Percentiles rank a stretch among this genome's conserved stretches.
Evolutionary conservation across 1,140 invertebrate species (phyloP).

Genomic region (Cydia pomonella): DNA sequence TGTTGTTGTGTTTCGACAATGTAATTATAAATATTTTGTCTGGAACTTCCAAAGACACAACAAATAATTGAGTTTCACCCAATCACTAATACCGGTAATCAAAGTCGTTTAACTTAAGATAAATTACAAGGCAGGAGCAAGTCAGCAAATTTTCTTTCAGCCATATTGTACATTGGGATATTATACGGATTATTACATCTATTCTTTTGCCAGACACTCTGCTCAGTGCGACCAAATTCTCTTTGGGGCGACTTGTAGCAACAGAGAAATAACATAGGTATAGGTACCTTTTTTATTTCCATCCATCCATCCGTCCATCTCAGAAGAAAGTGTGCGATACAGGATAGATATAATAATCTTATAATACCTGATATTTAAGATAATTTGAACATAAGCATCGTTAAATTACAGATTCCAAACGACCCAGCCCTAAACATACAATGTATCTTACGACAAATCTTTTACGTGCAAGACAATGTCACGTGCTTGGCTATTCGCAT

Average conservation of each 20-base stretch:
- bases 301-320: no score
- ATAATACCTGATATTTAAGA: no score
- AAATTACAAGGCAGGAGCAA: background rate
- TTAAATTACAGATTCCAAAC: background rate
- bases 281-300: no score
- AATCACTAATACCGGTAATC: background rate
- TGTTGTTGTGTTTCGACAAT: background rate
- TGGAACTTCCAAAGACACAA: background rate
- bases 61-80: background rate
- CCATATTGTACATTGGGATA: background rate
- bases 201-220: no score
- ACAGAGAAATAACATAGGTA: no score
- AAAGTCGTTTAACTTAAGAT: background rate
- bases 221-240: no score
- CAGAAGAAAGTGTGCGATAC: no score
- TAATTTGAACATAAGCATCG: no score
- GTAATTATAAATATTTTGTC: background rate
- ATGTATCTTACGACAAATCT: conserved; percentile 14
- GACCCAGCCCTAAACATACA: background rate
- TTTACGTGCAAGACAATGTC: conserved; percentile 19
- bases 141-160: background rate
- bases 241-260: no score
- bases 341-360: no score
- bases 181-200: no score
- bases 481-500: background rate